phyloP scores from a whole-genome alignment of 2,888 invertebrate genomes.

The Hedya salicella region DNA sequence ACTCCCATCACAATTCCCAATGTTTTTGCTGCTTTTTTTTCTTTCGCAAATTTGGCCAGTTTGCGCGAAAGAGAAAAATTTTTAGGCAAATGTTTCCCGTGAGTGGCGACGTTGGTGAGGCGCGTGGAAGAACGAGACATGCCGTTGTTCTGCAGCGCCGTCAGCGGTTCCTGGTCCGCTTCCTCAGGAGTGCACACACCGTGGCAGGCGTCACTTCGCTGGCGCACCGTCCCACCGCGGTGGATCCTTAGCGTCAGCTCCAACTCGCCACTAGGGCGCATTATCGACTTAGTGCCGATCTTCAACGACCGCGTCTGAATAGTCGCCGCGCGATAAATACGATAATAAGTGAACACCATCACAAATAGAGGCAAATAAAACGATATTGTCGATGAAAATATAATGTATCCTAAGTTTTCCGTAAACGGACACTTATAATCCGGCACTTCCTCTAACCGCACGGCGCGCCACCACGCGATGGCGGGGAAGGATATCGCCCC shows the following conservation, averaged over 20 bases:
- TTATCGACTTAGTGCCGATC: slow-evolving; percentile 95
- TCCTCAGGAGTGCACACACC: slow-evolving; percentile 88
- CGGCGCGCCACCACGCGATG: slow-evolving; percentile 98
- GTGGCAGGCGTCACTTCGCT: slow-evolving; percentile 82
- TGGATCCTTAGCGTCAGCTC: slow-evolving; percentile 97
- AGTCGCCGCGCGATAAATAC: slow-evolving; percentile 97
- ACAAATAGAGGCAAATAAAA: slow-evolving; percentile 98
- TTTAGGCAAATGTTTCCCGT: slow-evolving; percentile 89
- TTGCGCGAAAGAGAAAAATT: slow-evolving; percentile 97
- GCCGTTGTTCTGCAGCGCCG: slow-evolving; percentile 91
- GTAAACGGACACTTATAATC: slow-evolving; percentile 97
- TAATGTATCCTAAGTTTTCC: slow-evolving; percentile 97
- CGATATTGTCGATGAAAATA: slow-evolving; percentile 98
- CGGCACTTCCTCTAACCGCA: slow-evolving; percentile 91
- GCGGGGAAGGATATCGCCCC: slow-evolving; percentile 99
- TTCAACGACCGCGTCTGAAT: slow-evolving; percentile 96
- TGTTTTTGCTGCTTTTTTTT: slow-evolving; percentile 99
- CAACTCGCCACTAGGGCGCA: slow-evolving; percentile 93
- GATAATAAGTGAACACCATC: slow-evolving; percentile 99
- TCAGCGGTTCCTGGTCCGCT: slow-evolving; percentile 89
- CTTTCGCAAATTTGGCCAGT: slow-evolving; percentile 97
- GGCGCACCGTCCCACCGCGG: slow-evolving; percentile 92
- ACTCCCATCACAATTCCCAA: slow-evolving; percentile 98
- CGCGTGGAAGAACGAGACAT: slow-evolving; percentile 89
- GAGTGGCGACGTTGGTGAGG: slow-evolving; percentile 83